Base-by-base conservation (phyloP, 1,140 invertebrate genomes). In the Pantala flavescens region DNA sequence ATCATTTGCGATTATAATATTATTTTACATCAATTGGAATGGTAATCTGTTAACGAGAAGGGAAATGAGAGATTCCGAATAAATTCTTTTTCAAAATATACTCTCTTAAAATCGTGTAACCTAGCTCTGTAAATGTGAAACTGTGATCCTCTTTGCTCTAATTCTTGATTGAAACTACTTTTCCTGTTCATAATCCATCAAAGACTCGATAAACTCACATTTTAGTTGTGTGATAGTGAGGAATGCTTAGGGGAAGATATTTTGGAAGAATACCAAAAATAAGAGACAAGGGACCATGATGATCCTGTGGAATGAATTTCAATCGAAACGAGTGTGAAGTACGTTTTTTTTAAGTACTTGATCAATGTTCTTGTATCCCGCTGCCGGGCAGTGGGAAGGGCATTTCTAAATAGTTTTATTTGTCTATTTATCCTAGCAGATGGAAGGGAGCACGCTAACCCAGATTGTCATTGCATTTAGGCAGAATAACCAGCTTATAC, bases 391-490 rank as follows among this genome's bases (percentile, higher is more conserved):
- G 49, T 63, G n/a, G 49, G 49, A 21, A 63, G 49, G 49, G 49
- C 49, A 63, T 63, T 63, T 63, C n/a, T 63, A 36, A 63, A 63
- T 63, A 63, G 49, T 63, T 63, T 63, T 63, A 63, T 63, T 63
- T 21, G n/a, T 63, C 49, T 19, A 63, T 63, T 63, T 63, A 63
- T 63, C 49, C 49, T 63, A 21, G 49, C 49, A 63, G 49, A 63
- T 63, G 49, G 49, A 63, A 7, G 49, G 49, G n/a, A 63, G 49
- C 49, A 63, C 49, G 49, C 49, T 63, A 63, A 63, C 49, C 49
- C 49, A 63, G 49, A 63, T 63, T 63, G 49, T 63, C 49, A 63
- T 63, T 63, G 49, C 49, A 63, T 63, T 63, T 63, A 63, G 49
- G 49, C 49, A 63, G 49, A 63, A 63, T 63, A 63, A 63, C 49